These are phyloP conservation scores for Crocidura indochinensis DNA, from an alignment of 2,797 vertebrate species.

Conservation along the genomic window DNA sequence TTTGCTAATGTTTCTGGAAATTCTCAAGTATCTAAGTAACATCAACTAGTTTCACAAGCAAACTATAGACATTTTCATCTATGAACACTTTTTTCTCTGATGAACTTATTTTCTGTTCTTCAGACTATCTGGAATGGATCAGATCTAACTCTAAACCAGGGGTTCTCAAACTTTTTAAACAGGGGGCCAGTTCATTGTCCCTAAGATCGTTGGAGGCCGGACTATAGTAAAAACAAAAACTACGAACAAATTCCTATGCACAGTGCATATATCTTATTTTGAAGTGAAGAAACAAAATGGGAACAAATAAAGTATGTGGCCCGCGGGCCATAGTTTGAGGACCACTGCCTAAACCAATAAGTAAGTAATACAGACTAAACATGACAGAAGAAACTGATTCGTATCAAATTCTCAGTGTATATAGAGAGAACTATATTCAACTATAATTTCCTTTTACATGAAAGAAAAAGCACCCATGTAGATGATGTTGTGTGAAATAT, in stretches of 20 bases:
- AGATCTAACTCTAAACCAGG: background rate
- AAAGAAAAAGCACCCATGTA: background rate
- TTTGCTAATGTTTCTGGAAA: background rate
- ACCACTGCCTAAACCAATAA: background rate
- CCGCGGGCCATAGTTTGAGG: too few species aligned
- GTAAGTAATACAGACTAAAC: background rate
- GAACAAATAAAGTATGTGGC: too few species aligned
- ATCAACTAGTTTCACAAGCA: background rate
- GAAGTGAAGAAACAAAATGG: too few species aligned
- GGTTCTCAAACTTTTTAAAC: too few species aligned
- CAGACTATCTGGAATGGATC: background rate
- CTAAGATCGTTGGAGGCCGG: too few species aligned
- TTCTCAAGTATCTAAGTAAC: background rate
- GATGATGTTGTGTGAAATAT: background rate
- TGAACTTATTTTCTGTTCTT: too few species aligned
- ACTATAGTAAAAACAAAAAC: too few species aligned
- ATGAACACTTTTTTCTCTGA: too few species aligned
- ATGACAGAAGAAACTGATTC: background rate
- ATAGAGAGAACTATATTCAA: constrained; percentile 6
- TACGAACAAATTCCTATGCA: too few species aligned
- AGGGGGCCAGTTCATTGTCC: too few species aligned
- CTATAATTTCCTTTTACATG: background rate
- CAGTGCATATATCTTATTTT: too few species aligned
- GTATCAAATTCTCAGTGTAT: background rate
- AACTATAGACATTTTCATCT: background rate